phyloP scores from a whole-genome alignment of 2,113 vertebrate species.

The Montifringilla adamsi region DNA sequence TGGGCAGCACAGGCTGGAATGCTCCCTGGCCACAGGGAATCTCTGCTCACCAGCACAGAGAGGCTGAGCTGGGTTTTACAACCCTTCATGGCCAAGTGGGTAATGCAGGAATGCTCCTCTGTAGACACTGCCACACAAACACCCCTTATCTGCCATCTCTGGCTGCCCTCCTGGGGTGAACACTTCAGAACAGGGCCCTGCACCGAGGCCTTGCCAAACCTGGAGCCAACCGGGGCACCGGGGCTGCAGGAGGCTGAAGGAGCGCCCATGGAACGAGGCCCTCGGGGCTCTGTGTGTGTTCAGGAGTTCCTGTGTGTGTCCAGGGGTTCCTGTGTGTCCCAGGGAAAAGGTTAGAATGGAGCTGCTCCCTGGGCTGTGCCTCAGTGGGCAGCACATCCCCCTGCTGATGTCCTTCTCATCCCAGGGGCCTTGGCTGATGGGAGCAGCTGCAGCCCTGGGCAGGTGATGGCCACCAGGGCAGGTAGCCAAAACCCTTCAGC shows the following conservation, averaged over 20 bases:
- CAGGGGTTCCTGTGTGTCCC: background rate
- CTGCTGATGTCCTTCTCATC: background rate
- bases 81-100: background rate
- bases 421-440: accelerated
- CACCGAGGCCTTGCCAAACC: background rate
- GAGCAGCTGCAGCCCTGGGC: background rate
- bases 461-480: background rate
- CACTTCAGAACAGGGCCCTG: background rate
- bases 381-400: background rate
- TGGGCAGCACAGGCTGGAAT: background rate
- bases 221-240: accelerated
- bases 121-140: background rate
- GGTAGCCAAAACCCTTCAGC: background rate
- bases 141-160: background rate
- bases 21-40: background rate
- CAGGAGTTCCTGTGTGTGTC: background rate
- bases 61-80: background rate
- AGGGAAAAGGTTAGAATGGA: background rate
- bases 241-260: background rate
- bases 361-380: background rate
- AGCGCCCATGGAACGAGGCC: background rate
- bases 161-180: background rate
- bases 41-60: background rate
- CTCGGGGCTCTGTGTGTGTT: background rate
- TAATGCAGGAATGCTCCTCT: background rate